Percentiles rank a stretch among this genome's conserved stretches.
phyloP scores from a whole-genome alignment of 2,888 invertebrate species.

The Electrophaes corylata region DNA sequence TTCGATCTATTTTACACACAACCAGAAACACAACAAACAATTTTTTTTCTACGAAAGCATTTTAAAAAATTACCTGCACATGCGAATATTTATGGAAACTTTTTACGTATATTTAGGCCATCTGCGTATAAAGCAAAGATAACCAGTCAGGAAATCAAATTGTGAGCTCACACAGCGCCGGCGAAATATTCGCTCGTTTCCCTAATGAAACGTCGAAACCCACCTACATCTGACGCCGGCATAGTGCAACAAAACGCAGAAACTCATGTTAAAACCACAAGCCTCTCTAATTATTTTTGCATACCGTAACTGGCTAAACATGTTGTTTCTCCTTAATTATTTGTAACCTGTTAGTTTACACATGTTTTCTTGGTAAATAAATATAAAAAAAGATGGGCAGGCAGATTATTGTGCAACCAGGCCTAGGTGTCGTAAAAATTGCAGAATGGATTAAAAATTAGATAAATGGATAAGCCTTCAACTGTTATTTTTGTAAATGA shows the following conservation, averaged over 20 bases:
- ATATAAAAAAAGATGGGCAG: no score
- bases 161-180: slow-evolving; percentile 48
- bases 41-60: background rate
- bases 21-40: background rate
- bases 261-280: background rate
- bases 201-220: slow-evolving; percentile 65
- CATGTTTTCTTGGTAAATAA: no score
- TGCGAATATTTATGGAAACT: background rate
- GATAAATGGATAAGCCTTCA: no score
- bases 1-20: background rate
- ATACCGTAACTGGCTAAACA: no score
- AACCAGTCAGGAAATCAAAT: slow-evolving; percentile 58
- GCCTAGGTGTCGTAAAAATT: no score
- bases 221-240: slow-evolving; percentile 44
- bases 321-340: no score
- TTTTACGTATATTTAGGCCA: slow-evolving; percentile 12
- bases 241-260: slow-evolving; percentile 36
- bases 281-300: no score
- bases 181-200: slow-evolving; percentile 62
- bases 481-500: no score
- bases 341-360: no score
- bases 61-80: background rate
- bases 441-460: no score
- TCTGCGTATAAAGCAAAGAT: slow-evolving; percentile 38
- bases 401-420: no score